Base-by-base conservation (phyloP, 2,797 vertebrate genomes). In the Ispidina lecontei region DNA sequence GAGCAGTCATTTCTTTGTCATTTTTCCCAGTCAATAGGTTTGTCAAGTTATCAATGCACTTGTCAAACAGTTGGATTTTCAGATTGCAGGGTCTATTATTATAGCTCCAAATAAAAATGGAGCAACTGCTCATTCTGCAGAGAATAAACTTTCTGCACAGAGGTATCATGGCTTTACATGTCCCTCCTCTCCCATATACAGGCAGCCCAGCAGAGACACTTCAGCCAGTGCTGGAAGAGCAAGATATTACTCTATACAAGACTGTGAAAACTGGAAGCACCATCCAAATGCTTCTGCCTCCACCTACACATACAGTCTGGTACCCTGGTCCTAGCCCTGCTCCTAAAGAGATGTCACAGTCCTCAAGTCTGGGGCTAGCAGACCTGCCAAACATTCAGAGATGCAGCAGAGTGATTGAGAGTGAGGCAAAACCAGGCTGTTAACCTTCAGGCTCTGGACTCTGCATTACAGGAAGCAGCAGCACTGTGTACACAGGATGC, bases 301-400 rank as follows among this genome's bases (percentile, higher is more conserved):
- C 20, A 64, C 26, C 41, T n/a, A 11, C 1, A 0, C 1, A 1
- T 29, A 62, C 6, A 14, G 7, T 14, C 52, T 58, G 23, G 17
- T 25, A 46, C 22, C 44, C n/a, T 29, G 18, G 19, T 35, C 26
- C 64, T 26, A n/a, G 18, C 44, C 31, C 37, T 39, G 14, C 41
- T 54, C 54, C 49, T 35, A 22, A 33, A 67, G 44, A 54, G 73
- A 39, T 33, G 16, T 11, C 54, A 17, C 33, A 23, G 59, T 13
- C 37, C 13, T 46, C 21, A 20, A 0, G 7, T 7, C 11, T 71
- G 64, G 44, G 70, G 43, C 51, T 55, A 37, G 15, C n/a, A 43
- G 52, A 69, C 28, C 10, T 55, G 43, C n/a, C 49, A 43, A 28
- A 41, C 23, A 1, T 23, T 47, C 18, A 10, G n/a, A 25, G 60